A percentile compares a stretch with the other conserved stretches of the same genome.
phyloP scores from a whole-genome alignment of 2,113 vertebrate genomes.

The Pseudonaja textilis region DNA sequence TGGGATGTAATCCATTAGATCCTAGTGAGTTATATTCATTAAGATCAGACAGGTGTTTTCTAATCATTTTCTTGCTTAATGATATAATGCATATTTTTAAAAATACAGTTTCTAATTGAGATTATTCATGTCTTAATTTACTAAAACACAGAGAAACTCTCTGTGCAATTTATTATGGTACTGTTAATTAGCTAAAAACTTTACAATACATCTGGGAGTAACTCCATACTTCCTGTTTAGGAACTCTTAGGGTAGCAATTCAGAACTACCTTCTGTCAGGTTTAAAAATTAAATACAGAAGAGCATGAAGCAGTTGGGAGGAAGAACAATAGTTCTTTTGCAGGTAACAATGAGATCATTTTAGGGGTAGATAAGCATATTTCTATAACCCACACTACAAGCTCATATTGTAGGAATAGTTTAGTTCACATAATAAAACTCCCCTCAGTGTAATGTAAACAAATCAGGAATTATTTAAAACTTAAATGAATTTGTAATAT shows the following conservation, averaged over 20 bases:
- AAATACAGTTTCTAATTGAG: background rate
- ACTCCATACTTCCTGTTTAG: background rate
- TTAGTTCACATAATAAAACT: background rate
- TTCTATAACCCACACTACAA: background rate
- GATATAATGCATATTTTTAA: background rate
- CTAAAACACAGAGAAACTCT: background rate
- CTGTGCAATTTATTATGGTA: background rate
- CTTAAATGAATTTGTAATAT: background rate
- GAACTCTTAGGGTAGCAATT: background rate
- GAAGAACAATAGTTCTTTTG: background rate
- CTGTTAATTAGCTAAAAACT: background rate
- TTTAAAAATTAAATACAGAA: background rate
- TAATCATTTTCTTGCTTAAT: too few species aligned
- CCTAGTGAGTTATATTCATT: too few species aligned
- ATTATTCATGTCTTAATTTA: background rate
- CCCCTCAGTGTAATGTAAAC: background rate
- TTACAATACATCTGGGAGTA: background rate
- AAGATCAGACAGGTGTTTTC: too few species aligned
- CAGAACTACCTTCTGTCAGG: background rate
- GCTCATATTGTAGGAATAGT: background rate
- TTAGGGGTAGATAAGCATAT: background rate
- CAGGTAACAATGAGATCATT: background rate
- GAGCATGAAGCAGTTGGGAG: background rate
- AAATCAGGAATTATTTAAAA: background rate
- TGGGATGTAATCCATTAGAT: too few species aligned